Conservation (phyloP, 2,888 invertebrate genomes). For the Drosophila nr. perissopoda region DNA sequence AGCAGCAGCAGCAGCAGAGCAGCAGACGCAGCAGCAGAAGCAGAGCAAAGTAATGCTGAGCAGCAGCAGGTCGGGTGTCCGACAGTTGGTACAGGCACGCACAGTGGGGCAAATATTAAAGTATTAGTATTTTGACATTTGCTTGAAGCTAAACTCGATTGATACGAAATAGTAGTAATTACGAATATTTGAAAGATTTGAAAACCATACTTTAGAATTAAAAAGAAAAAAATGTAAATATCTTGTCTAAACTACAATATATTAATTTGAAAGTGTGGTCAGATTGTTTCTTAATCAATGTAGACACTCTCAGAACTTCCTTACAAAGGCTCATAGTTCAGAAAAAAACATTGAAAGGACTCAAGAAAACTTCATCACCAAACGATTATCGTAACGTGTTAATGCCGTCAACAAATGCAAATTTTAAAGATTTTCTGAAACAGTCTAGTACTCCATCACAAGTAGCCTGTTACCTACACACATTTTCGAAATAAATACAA, state of each 20-base stretch:
- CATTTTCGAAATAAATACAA: not conserved
- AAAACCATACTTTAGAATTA: not conserved
- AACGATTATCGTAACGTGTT: not conserved
- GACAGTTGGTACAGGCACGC: not conserved
- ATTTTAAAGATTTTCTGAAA: not conserved
- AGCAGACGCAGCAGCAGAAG: conserved; percentile 15
- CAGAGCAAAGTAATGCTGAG: conserved; percentile 60
- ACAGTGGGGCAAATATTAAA: not conserved
- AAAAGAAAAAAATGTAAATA: fast-evolving
- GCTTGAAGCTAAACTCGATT: not conserved
- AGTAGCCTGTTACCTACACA: not conserved
- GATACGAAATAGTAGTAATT: not conserved
- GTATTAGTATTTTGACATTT: not conserved
- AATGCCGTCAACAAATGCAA: not conserved
- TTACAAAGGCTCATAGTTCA: not conserved
- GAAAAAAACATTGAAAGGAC: not conserved
- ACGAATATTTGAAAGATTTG: not conserved
- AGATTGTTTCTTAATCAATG: not conserved
- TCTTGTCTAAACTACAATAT: not conserved
- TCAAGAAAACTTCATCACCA: too few species aligned
- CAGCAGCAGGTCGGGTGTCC: conserved; percentile 8
- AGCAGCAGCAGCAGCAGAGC: conserved; percentile 6
- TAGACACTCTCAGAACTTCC: not conserved
- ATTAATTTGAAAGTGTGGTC: too few species aligned
- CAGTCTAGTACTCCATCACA: not conserved